These are phyloP conservation scores for Latheticus oryzae DNA, from an alignment of 2,888 invertebrate genomes.

Conservation along the genomic window DNA sequence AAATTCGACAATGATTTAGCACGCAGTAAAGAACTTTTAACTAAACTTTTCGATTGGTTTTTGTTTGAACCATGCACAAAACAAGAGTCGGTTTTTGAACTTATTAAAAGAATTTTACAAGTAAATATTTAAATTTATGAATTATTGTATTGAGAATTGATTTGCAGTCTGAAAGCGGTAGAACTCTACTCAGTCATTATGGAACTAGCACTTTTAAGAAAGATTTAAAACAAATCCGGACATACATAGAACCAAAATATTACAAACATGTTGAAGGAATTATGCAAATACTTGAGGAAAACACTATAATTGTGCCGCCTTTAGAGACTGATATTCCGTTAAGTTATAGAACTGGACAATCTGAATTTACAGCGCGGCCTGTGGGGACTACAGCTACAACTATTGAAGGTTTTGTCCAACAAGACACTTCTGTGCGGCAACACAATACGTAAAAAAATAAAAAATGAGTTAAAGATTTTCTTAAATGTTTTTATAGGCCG, in stretches of 20 bases:
- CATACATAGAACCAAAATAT: constrained; percentile 65
- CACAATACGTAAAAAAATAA: constrained; percentile 38
- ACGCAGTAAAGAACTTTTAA: constrained; percentile 70
- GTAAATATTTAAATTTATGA: constrained; percentile 59
- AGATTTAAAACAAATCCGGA: constrained; percentile 64
- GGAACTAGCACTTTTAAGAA: constrained; percentile 65
- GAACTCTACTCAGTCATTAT: constrained; percentile 67
- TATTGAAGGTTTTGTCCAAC: constrained; percentile 57
- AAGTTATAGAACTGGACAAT: constrained; percentile 56
- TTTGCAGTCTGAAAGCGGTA: constrained; percentile 69
- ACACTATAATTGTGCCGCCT: constrained; percentile 64
- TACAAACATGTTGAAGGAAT: constrained; percentile 66
- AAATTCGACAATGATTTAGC: constrained; percentile 72
- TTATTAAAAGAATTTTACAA: constrained; percentile 70
- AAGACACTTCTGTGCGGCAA: constrained; percentile 53
- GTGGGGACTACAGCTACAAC: constrained; percentile 58
- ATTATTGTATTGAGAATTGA: constrained; percentile 8
- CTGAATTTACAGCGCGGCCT: constrained; percentile 24
- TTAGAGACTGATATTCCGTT: constrained; percentile 65
- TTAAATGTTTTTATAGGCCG: constrained; percentile 10
- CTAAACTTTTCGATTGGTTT: constrained; percentile 74
- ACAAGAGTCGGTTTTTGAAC: constrained; percentile 70
- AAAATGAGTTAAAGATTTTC: no score
- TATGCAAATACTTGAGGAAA: constrained; percentile 63
- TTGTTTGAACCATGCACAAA: constrained; percentile 67